phyloP scores from a whole-genome alignment of 2,888 invertebrate genomes.

The Nemurella pictetii region DNA sequence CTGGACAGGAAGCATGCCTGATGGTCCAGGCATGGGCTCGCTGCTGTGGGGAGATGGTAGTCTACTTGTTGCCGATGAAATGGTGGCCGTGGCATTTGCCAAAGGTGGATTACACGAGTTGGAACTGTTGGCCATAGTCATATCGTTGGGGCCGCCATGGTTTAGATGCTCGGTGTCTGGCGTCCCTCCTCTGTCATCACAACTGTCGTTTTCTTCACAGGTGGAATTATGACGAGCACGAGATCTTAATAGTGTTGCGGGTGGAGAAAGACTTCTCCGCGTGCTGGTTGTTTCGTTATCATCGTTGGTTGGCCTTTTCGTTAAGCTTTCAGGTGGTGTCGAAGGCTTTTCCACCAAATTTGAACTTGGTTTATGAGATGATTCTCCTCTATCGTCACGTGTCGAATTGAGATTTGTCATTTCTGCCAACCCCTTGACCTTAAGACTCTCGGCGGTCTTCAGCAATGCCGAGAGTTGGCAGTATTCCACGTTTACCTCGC shows the following conservation, averaged over 20 bases:
- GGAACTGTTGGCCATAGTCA: constrained; percentile 40
- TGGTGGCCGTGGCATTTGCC: constrained; percentile 46
- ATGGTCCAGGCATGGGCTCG: constrained; percentile 78
- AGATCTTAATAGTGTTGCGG: constrained; percentile 38
- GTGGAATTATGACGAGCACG: constrained; percentile 44
- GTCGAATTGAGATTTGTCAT: constrained; percentile 81
- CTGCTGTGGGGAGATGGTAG: constrained; percentile 64
- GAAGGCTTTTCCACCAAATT: constrained; percentile 42
- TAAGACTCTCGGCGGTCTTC: constrained; percentile 90
- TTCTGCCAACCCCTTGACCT: constrained; percentile 91
- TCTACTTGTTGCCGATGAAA: constrained; percentile 41
- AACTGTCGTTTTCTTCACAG: constrained; percentile 44
- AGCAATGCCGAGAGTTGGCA: constrained; percentile 88
- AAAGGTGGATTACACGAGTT: constrained; percentile 45
- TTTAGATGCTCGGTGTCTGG: constrained; percentile 39
- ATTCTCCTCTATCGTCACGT: constrained; percentile 46
- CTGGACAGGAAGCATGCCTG: constrained; percentile 82
- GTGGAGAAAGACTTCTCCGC: constrained; percentile 42
- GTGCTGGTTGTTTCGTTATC: constrained; percentile 43
- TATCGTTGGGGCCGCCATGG: constrained; percentile 41
- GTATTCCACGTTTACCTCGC: constrained; percentile 93
- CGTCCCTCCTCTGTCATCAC: constrained; percentile 39
- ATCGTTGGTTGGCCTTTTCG: constrained; percentile 40
- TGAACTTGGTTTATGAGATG: constrained; percentile 40
- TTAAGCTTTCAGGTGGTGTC: constrained; percentile 39